Conservation (phyloP, 2,797 vertebrate species). For the Cyclopterus lumpus region DNA sequence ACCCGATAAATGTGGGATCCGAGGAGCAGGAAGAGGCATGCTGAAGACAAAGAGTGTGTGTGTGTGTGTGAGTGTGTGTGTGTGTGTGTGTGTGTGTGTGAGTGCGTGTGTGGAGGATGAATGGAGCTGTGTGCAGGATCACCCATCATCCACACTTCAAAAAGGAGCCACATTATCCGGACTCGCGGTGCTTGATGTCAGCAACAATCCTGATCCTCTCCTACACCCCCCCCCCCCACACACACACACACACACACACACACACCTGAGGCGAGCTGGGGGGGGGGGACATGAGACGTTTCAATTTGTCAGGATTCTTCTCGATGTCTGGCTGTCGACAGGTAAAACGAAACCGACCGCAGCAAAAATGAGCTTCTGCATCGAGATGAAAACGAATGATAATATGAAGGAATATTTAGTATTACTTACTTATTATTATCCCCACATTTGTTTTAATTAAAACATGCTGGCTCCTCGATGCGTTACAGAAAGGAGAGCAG, state of each 20-base stretch:
- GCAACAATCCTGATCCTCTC: conserved; percentile 53
- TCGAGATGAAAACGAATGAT: not conserved
- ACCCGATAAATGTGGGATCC: too few relatives aligned
- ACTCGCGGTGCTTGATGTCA: conserved; percentile 55
- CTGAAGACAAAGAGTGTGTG: too few relatives aligned
- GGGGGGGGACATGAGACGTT: conserved; percentile 9
- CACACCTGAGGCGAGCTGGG: conserved; percentile 14
- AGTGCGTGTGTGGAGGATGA: conserved; percentile 47
- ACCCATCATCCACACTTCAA: conserved; percentile 64
- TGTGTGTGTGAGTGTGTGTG: not conserved
- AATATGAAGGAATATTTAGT: too few relatives aligned
- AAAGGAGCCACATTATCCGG: conserved; percentile 49
- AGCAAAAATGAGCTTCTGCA: not conserved
- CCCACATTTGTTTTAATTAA: too few relatives aligned
- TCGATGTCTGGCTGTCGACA: not conserved
- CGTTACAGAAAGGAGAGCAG: not conserved
- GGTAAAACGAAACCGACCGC: not conserved
- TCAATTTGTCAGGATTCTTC: conserved; percentile 31
- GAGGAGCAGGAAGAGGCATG: not conserved
- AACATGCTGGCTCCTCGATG: not conserved
- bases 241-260: too few relatives aligned
- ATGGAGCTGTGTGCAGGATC: conserved; percentile 57
- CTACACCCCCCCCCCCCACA: not conserved
- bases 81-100: conserved; percentile 23
- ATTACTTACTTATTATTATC: too few relatives aligned